Evolutionary conservation across 2,797 vertebrate genomes (phyloP).

Genomic region (Helostoma temminkii): DNA sequence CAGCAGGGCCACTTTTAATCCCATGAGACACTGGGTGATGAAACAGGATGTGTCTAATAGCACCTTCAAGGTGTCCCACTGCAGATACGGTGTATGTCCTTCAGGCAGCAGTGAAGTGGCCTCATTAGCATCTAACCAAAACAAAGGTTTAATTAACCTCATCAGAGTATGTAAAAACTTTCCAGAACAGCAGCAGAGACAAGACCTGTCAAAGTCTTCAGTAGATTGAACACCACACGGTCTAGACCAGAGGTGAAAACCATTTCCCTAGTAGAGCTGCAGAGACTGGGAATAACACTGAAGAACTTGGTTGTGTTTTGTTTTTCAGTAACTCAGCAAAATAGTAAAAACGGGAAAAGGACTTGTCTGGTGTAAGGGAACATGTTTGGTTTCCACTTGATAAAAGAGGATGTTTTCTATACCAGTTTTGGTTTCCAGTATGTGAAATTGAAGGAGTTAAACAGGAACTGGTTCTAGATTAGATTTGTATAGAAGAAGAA

Average conservation of each 20-base stretch:
- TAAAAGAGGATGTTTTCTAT: not conserved
- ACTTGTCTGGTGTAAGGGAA: not conserved
- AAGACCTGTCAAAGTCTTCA: conserved; percentile 16
- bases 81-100: conserved; percentile 16
- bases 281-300: conserved; percentile 1
- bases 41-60: conserved; percentile 26
- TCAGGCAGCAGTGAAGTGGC: conserved; percentile 17
- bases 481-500: not conserved
- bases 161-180: conserved; percentile 20
- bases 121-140: conserved; percentile 12
- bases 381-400: not conserved
- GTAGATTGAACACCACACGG: conserved; percentile 7
- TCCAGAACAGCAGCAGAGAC: conserved; percentile 33
- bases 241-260: conserved; percentile 11
- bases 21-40: conserved; percentile 8
- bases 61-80: conserved; percentile 39
- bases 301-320: too few species aligned
- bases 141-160: conserved; percentile 4
- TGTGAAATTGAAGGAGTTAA: not conserved
- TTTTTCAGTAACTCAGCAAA: too few species aligned
- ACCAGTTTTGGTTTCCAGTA: not conserved
- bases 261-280: not conserved
- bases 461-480: not conserved
- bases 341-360: not conserved
- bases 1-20: conserved; percentile 12